These are phyloP conservation scores for Magallana angulata DNA, from an alignment of 1,140 invertebrate species.

Conservation along the genomic window DNA sequence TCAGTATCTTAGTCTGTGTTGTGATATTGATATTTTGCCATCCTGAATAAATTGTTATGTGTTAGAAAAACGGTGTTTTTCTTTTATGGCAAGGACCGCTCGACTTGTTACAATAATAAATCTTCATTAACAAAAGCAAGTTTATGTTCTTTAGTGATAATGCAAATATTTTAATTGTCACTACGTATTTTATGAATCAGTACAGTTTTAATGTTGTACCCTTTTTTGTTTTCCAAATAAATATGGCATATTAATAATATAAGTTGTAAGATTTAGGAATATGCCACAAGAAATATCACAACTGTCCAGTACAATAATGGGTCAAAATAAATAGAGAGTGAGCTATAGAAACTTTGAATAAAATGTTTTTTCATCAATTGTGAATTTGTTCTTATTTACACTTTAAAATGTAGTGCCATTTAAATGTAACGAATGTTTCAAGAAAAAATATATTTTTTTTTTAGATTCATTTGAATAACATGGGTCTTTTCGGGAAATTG, in stretches of 20 bases:
- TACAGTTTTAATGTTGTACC: neutral
- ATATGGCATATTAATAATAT: neutral
- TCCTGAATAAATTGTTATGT: no score
- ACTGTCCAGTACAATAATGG: conserved; percentile 4
- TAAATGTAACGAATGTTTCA: conserved; percentile 24
- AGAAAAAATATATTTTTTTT: neutral
- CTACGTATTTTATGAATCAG: conserved; percentile 16
- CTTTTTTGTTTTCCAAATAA: neutral
- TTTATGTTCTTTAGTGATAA: neutral
- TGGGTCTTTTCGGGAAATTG: neutral
- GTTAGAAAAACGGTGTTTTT: no score
- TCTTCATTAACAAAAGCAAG: neutral
- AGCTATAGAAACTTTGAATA: neutral
- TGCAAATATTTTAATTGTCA: neutral
- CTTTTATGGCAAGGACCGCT: no score
- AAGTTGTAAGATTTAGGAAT: neutral
- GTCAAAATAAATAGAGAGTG: neutral
- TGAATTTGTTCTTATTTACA: conserved; percentile 8
- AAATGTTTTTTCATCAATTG: neutral
- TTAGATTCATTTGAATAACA: neutral
- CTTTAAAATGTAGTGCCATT: neutral
- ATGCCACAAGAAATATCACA: neutral
- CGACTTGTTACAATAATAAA: neutral
- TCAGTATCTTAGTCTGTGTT: no score
- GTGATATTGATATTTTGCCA: no score